Base-by-base conservation (phyloP, 1,140 invertebrate species). In the Halotydeus destructor region DNA sequence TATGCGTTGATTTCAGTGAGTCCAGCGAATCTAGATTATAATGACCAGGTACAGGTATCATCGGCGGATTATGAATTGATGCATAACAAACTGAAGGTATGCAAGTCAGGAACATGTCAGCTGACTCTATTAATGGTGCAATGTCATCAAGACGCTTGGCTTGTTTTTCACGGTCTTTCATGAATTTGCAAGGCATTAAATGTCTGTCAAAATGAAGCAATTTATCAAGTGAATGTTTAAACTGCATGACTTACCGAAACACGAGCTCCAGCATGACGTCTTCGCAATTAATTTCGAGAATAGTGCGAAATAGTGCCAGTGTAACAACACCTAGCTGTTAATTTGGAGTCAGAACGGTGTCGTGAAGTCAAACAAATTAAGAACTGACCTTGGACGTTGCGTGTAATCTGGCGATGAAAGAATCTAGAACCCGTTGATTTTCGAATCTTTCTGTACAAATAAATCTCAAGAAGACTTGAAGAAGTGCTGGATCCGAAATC, bases 211-310 rank as follows among this genome's bases (percentile, higher is more conserved):
- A 40, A 32, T 8, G 26, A 40, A 44, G 14, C 25, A 41, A 41
- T 41, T 18, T 12, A 41, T 14, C 5, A n/a, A 8, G 18, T 8
- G 22, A 41, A 41, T 21, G 28, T 30, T 14, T 8, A 8, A 38
- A 26, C 18, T n/a, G 9, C 9, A 8, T 36, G 8, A 43, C 53
- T 55, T 55, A 78, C 61, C 75, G 78, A 49, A 88, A 75, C 36
- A 93, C 70, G 22, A 93, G 62, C 55, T 89, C 82, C 51, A 91
- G 65, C 77, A 94, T 85, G n/a, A 94, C 70, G 59, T 97, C 91
- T 63, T 97, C 91, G 61, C 84, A 94, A 57, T 91, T 84, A 31
- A 96, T 62, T 52, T 85, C 75, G 21, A 96, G 65, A 39, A 97
- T 60, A 0, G 85, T 89, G 58, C 85, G 76, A 57, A 97, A 83